A percentile compares a stretch with the other conserved stretches of the same genome.
phyloP scores from a whole-genome alignment of 1,140 invertebrate species.

The Eumeta japonica region DNA sequence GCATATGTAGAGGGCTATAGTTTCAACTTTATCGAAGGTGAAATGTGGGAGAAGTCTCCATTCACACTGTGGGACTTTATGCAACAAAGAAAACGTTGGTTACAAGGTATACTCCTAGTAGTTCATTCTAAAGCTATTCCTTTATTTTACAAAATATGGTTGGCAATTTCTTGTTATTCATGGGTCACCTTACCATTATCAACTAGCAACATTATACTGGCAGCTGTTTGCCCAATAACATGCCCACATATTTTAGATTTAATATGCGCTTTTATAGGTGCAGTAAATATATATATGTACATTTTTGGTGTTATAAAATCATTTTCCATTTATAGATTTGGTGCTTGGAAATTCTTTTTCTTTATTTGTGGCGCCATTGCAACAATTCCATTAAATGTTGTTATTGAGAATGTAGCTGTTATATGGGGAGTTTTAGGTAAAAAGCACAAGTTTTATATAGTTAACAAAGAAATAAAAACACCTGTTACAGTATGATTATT shows the following conservation, averaged over 20 bases:
- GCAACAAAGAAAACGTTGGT: constrained; percentile 94
- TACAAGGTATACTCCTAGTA: constrained; percentile 93
- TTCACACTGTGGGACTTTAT: constrained; percentile 94
- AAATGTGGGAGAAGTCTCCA: constrained; percentile 97
- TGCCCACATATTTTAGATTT: constrained; percentile 81
- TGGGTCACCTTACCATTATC: constrained; percentile 94
- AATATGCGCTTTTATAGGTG: constrained; percentile 84
- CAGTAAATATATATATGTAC: constrained; percentile 94
- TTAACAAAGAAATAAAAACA: constrained; percentile 81
- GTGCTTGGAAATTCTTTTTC: constrained; percentile 73
- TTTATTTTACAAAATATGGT: constrained; percentile 75
- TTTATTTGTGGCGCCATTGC: constrained; percentile 82
- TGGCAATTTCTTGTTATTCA: constrained; percentile 89
- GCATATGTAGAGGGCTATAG: constrained; percentile 82
- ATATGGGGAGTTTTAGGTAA: constrained; percentile 89
- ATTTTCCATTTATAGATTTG: constrained; percentile 85
- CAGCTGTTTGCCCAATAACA: constrained; percentile 82
- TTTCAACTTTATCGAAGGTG: constrained; percentile 93
- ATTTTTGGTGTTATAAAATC: constrained; percentile 95
- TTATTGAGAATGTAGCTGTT: constrained; percentile 92
- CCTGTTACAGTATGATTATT: constrained; percentile 57
- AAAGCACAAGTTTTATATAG: constrained; percentile 94
- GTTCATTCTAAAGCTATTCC: constrained; percentile 89
- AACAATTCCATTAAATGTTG: constrained; percentile 87
- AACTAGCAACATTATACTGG: constrained; percentile 84